Evolutionary conservation across 2,113 vertebrate genomes (phyloP).

Genomic region (Ceyx melanurus): DNA sequence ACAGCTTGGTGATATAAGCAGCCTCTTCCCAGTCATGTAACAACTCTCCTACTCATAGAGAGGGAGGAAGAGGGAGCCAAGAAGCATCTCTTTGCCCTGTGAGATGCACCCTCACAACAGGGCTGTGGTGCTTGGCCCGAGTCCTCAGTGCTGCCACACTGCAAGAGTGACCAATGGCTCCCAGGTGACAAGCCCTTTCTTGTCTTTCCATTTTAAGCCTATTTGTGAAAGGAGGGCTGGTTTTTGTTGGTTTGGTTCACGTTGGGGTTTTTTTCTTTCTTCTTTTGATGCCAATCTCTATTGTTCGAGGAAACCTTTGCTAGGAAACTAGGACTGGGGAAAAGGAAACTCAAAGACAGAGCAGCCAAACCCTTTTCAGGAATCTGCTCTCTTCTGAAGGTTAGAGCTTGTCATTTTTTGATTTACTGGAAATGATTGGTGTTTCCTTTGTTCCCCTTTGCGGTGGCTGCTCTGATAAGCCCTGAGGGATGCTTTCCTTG

Average conservation of each 20-base stretch:
- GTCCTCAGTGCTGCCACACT: neutral
- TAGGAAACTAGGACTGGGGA: conserved; percentile 34
- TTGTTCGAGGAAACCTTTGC: conserved; percentile 50
- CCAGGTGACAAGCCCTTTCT: neutral
- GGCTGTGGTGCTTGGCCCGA: rapidly evolving
- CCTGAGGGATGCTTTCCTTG: conserved; percentile 45
- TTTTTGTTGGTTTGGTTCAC: neutral
- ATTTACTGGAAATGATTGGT: conserved; percentile 65
- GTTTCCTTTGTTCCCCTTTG: conserved; percentile 68
- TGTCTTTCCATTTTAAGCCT: conserved; percentile 1
- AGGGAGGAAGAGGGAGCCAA: neutral
- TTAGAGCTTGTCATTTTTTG: conserved; percentile 59
- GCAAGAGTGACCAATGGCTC: neutral
- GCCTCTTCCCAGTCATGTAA: neutral
- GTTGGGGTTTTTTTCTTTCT: neutral
- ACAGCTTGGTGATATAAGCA: neutral
- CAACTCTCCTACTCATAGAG: rapidly evolving
- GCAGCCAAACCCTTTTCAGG: conserved; percentile 56
- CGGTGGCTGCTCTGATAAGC: conserved; percentile 53
- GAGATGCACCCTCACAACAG: rapidly evolving
- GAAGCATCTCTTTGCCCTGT: neutral
- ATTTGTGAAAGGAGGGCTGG: neutral
- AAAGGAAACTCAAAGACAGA: conserved; percentile 58
- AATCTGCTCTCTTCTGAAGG: conserved; percentile 60
- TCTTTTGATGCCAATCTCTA: conserved; percentile 28